Evolutionary conservation across 2,113 vertebrate species (phyloP).

Genomic region (Oryzias javanicus): DNA sequence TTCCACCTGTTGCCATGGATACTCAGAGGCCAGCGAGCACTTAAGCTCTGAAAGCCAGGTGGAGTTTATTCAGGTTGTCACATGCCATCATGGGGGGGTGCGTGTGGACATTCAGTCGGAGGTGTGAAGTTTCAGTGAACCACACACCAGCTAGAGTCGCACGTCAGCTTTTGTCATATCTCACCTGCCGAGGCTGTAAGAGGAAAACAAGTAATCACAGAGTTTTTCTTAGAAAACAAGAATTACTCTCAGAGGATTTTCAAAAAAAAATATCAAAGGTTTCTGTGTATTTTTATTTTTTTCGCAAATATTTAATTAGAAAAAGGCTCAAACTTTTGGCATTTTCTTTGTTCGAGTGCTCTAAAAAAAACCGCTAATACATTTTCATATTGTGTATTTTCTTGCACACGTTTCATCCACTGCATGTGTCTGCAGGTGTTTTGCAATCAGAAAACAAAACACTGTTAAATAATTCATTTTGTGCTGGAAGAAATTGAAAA

Average conservation of each 20-base stretch:
- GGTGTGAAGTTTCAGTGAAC: constrained; percentile 30
- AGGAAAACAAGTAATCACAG: neutral
- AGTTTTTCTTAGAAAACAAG: neutral
- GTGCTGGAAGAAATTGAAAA: constrained; percentile 21
- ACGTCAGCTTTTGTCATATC: constrained; percentile 10
- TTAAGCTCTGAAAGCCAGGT: constrained; percentile 25
- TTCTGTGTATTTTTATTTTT: too few species aligned
- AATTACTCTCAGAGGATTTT: neutral
- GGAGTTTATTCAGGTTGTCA: constrained; percentile 12
- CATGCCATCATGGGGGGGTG: constrained; percentile 13
- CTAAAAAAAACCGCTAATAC: too few species aligned
- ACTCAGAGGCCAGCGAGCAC: constrained; percentile 56
- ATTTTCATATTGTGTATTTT: too few species aligned
- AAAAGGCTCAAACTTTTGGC: too few species aligned
- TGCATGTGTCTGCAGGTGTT: constrained; percentile 4
- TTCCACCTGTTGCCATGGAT: constrained; percentile 60
- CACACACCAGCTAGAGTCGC: constrained; percentile 30
- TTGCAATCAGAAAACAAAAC: constrained; percentile 25
- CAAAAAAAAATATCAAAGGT: neutral
- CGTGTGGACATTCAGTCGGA: constrained; percentile 8
- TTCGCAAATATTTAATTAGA: too few species aligned
- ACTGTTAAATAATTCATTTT: constrained; percentile 34
- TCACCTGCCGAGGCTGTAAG: constrained; percentile 22
- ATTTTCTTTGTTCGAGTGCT: too few species aligned
- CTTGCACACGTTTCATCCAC: neutral